Base-by-base conservation (phyloP, 1,140 invertebrate species). In the Lordiphosa clarofinis region DNA sequence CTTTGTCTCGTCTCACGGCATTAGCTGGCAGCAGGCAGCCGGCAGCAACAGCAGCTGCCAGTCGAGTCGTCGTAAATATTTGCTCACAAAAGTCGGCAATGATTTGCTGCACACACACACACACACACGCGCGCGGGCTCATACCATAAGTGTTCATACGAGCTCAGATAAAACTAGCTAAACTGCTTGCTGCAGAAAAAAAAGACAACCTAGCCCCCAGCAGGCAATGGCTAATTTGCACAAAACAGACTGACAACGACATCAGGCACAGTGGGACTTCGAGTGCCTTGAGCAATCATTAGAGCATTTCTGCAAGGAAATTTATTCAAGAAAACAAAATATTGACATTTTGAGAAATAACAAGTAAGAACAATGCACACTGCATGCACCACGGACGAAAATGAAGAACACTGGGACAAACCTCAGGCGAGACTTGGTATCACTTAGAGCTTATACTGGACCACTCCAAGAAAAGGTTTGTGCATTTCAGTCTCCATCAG, bases 1-100 rank as follows among this genome's bases (percentile, higher is more conserved):
- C 72, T 81, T 81, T 74, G 75, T 79, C 78, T 81, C 63, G 55
- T 67, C 39, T 61, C 47, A 19, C 35, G 28, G 64, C 44, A 36
- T 15, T 6, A 7, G 13, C 39, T 31, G 37, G 37, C 38, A 42
- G 35, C 43, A 11, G 39, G 36, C 42, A 75, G 76, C 76, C 21
- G 21, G 21, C 21, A 11, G 39, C 36, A 46, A 19, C 42, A 75
- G 76, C 76, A 63, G 76, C 66, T 79, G 75, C 66, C 59, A 63
- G 46, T 67, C 72, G 76, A 61, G 64, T 63, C 68, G 57, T 60
- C 69, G 69, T 76, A 84, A 84, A 84, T 84, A 78, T 84, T 84
- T 84, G 78, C 78, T 64, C 78, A 84, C 68, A 76, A 81, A 81
- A 81, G 76, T 81, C 76, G 76, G 76, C 76, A 81, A 82, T 76